phyloP scores from a whole-genome alignment of 2,888 invertebrate species.

The Drosophila paranaensis region DNA sequence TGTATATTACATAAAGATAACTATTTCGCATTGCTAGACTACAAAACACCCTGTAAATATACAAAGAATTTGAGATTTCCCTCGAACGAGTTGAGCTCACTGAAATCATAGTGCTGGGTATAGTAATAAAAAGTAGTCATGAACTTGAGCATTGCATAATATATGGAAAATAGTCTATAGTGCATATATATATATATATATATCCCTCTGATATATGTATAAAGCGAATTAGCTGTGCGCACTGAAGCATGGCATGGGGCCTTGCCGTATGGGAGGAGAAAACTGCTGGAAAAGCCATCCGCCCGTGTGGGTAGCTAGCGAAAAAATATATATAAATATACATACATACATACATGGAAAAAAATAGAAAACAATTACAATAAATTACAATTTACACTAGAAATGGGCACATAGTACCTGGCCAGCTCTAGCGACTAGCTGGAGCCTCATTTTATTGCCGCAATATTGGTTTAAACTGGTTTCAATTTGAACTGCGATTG shows the following conservation, averaged over 20 bases:
- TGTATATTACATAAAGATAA: neutral
- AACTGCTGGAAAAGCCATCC: slow-evolving; percentile 15
- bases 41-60: neutral
- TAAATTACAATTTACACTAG: slow-evolving; percentile 34
- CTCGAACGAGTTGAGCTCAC: neutral
- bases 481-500: slow-evolving; percentile 45
- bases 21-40: neutral
- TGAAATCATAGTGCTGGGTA: neutral
- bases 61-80: neutral
- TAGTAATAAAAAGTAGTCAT: neutral
- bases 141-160: slow-evolving; percentile 4
- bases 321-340: slow-evolving; percentile 7
- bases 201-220: slow-evolving; percentile 9
- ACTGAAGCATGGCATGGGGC: slow-evolving; percentile 37
- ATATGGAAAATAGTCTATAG: neutral
- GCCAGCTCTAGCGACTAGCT: slow-evolving; percentile 26
- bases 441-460: slow-evolving; percentile 17
- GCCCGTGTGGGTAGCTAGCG: slow-evolving; percentile 5
- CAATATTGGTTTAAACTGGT: slow-evolving; percentile 54
- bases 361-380: slow-evolving; percentile 12
- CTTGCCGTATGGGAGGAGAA: slow-evolving; percentile 19
- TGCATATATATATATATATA: neutral
- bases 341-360: neutral
- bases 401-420: slow-evolving; percentile 37
- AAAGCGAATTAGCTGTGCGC: slow-evolving; percentile 25